phyloP scores from a whole-genome alignment of 1,140 invertebrate genomes.

The Drosophila bocki region DNA sequence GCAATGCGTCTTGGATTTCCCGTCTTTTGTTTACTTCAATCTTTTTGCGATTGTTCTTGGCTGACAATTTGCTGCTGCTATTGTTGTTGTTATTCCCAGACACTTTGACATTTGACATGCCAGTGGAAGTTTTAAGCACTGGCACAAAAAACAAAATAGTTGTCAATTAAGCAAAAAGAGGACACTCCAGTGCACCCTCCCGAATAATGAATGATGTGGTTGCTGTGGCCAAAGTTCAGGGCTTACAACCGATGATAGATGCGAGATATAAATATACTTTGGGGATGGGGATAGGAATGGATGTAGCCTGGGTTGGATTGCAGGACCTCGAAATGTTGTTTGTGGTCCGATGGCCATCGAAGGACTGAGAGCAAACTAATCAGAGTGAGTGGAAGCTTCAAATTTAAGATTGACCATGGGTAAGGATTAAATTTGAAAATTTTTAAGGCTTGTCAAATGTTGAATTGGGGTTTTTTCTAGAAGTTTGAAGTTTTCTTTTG shows the following conservation, averaged over 20 bases:
- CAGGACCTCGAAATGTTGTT: conserved; percentile 26
- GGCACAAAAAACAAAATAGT: conserved; percentile 53
- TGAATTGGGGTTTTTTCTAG: neutral
- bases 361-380: conserved; percentile 37
- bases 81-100: conserved; percentile 25
- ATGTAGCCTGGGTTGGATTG: neutral
- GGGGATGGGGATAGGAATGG: neutral
- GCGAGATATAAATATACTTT: conserved; percentile 31
- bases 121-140: conserved; percentile 55
- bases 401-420: conserved; percentile 5
- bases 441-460: neutral
- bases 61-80: conserved; percentile 35
- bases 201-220: conserved; percentile 52
- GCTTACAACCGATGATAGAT: conserved; percentile 49
- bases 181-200: conserved; percentile 27
- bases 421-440: conserved; percentile 9
- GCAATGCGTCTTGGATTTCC: conserved; percentile 55
- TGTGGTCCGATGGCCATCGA: conserved; percentile 17
- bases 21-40: conserved; percentile 48
- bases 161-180: conserved; percentile 64
- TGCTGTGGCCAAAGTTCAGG: conserved; percentile 50
- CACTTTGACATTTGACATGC: conserved; percentile 74
- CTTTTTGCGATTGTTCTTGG: conserved; percentile 35
- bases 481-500: neutral
- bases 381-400: conserved; percentile 31